Percentiles rank a stretch among this genome's conserved stretches.
Conservation (phyloP, 2,113 vertebrate species). For the Hepsetus odoe region DNA sequence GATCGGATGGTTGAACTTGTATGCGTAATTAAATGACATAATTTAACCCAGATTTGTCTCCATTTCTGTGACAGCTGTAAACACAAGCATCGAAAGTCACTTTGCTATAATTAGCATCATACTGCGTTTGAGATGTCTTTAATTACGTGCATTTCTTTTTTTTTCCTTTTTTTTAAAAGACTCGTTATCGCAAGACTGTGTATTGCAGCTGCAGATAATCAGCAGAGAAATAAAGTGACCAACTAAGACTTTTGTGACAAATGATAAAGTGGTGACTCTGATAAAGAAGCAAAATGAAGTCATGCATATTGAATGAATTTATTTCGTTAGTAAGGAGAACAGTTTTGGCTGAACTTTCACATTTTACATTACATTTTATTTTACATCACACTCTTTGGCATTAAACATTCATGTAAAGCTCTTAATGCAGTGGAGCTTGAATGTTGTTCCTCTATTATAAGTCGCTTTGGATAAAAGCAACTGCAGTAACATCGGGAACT, state of each 20-base stretch:
- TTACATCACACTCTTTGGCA: too few species aligned
- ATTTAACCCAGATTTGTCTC: conserved; percentile 59
- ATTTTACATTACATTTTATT: too few species aligned
- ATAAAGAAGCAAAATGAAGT: background rate
- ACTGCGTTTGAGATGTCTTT: conserved; percentile 38
- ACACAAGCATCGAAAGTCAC: conserved; percentile 42
- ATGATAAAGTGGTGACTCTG: too few species aligned
- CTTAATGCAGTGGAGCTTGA: too few species aligned
- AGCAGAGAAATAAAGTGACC: background rate
- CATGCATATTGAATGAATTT: background rate
- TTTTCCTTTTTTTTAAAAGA: background rate
- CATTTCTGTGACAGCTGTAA: conserved; percentile 49
- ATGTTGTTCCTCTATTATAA: too few species aligned
- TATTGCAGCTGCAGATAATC: conserved; percentile 10
- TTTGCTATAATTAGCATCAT: conserved; percentile 53
- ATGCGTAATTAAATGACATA: conserved; percentile 51
- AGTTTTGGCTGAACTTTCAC: too few species aligned
- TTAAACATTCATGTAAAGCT: too few species aligned
- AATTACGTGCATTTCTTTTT: conserved; percentile 32
- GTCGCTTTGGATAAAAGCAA: too few species aligned
- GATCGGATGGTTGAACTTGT: conserved; percentile 47
- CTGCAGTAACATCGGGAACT: too few species aligned
- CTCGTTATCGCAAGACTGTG: background rate
- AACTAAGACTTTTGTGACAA: background rate
- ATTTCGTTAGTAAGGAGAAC: too few species aligned